phyloP scores from a whole-genome alignment of 2,113 vertebrate genomes.

The Ictalurus furcatus region DNA sequence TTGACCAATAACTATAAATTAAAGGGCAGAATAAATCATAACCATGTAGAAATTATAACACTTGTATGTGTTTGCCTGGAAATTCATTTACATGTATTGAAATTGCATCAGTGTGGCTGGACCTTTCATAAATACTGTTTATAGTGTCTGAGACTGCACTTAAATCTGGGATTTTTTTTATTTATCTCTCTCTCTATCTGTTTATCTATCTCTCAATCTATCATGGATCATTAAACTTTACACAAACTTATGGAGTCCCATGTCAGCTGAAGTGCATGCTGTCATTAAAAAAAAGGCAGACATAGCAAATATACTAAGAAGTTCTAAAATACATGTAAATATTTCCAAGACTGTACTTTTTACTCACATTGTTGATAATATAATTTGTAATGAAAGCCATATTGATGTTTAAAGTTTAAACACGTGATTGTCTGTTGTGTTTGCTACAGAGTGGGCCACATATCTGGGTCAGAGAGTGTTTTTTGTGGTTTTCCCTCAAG shows the following conservation, averaged over 20 bases:
- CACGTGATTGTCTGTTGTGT: slow-evolving; percentile 3
- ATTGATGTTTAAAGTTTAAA: neutral
- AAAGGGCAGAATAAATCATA: neutral
- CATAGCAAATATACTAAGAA: neutral
- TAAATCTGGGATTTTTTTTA: neutral
- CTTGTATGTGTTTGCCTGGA: neutral
- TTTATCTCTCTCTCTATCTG: neutral
- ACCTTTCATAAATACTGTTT: neutral
- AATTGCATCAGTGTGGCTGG: neutral
- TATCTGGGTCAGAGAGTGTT: slow-evolving; percentile 90
- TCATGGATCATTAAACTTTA: too few species aligned
- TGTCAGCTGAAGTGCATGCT: neutral
- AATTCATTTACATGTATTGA: neutral
- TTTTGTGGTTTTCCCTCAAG: slow-evolving; percentile 91
- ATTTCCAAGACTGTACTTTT: neutral
- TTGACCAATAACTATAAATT: neutral
- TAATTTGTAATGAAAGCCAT: neutral
- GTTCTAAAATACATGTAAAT: neutral
- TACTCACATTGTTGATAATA: neutral
- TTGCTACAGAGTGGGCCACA: slow-evolving; percentile 79
- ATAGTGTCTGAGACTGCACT: neutral
- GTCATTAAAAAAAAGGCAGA: neutral
- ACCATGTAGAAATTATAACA: neutral
- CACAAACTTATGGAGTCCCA: too few species aligned
- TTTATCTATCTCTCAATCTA: neutral